phyloP scores from a whole-genome alignment of 2,888 invertebrate species.

The Biston stratarius region DNA sequence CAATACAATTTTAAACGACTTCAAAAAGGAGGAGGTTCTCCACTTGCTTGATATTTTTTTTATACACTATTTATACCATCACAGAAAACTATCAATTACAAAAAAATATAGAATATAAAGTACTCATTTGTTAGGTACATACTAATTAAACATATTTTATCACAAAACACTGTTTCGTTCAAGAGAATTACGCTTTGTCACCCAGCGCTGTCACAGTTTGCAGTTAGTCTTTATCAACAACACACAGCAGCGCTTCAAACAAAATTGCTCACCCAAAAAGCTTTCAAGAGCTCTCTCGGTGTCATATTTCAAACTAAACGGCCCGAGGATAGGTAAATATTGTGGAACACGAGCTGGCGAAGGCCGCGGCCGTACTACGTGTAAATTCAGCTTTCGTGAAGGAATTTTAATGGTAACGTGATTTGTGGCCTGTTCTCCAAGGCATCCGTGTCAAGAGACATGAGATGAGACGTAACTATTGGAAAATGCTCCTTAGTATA shows the following conservation, averaged over 20 bases:
- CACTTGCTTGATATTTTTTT: too few relatives aligned
- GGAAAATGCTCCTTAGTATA: not conserved
- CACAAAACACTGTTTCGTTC: not conserved
- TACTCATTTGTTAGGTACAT: too few relatives aligned
- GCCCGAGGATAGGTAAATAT: constrained; percentile 31
- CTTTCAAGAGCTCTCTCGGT: constrained; percentile 22
- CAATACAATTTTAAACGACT: too few relatives aligned
- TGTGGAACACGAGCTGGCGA: constrained; percentile 25
- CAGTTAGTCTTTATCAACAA: constrained; percentile 7
- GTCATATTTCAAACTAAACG: constrained; percentile 36
- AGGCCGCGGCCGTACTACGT: constrained; percentile 9
- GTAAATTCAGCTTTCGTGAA: constrained; percentile 27
- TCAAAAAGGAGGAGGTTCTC: too few relatives aligned
- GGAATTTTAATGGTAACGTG: constrained; percentile 31
- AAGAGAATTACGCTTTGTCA: not conserved
- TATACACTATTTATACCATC: too few relatives aligned
- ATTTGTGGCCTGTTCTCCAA: constrained; percentile 22
- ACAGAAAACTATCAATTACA: too few relatives aligned
- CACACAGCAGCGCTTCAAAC: constrained; percentile 14
- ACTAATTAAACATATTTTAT: too few relatives aligned
- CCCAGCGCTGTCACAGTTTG: constrained; percentile 8
- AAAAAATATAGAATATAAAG: too few relatives aligned
- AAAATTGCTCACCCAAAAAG: constrained; percentile 26
- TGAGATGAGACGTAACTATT: constrained; percentile 4
- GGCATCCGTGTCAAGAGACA: constrained; percentile 10